phyloP scores from a whole-genome alignment of 2,113 vertebrate species.

The Boleophthalmus pectinirostris region DNA sequence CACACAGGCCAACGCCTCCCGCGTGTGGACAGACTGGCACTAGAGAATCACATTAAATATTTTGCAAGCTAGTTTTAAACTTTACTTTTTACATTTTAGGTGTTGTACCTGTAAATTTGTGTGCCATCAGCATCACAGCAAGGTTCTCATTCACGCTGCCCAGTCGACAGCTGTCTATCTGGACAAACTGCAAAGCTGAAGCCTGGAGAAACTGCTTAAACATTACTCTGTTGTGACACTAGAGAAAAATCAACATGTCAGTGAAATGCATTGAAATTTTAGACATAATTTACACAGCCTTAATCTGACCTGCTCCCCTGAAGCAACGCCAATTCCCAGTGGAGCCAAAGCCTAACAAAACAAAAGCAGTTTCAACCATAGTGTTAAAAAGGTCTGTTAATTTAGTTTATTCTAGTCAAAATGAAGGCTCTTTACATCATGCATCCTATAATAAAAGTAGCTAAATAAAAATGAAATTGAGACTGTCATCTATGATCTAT shows the following conservation, averaged over 20 bases:
- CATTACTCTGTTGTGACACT: constrained; percentile 84
- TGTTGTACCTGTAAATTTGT: constrained; percentile 79
- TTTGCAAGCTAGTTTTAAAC: neutral
- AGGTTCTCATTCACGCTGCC: constrained; percentile 88
- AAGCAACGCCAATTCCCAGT: constrained; percentile 78
- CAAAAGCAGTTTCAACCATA: neutral
- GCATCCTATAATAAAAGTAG: no score
- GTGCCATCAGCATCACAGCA: constrained; percentile 83
- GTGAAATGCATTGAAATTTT: neutral
- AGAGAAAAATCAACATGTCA: constrained; percentile 15
- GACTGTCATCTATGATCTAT: no score
- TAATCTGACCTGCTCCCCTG: constrained; percentile 79
- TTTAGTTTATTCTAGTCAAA: no score
- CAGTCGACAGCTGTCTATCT: constrained; percentile 87
- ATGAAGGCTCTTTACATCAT: no score
- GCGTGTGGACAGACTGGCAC: constrained; percentile 86
- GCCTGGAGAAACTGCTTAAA: constrained; percentile 88
- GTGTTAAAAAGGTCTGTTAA: no score
- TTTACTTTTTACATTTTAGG: neutral
- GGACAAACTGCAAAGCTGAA: constrained; percentile 83
- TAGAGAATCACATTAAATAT: neutral
- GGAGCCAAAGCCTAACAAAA: constrained; percentile 76
- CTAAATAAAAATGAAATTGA: no score
- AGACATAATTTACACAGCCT: neutral
- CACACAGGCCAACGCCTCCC: constrained; percentile 84